phyloP scores from a whole-genome alignment of 2,888 invertebrate genomes.

The Parapristionchus giblindavisi region DNA sequence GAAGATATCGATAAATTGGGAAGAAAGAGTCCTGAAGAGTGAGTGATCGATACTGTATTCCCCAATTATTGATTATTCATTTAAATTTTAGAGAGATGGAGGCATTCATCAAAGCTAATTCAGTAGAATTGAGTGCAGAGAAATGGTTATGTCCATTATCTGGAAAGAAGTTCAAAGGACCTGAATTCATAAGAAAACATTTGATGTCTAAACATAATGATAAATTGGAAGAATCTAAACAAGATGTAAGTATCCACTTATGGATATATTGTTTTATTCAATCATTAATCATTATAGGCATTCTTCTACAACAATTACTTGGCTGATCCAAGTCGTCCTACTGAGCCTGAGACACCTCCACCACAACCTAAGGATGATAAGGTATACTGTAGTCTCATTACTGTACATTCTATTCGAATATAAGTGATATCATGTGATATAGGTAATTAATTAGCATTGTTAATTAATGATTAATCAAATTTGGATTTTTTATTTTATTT shows the following conservation, averaged over 20 bases:
- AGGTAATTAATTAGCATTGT: no score
- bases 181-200: constrained; percentile 97
- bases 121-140: constrained; percentile 94
- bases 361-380: constrained; percentile 20
- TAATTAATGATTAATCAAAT: no score
- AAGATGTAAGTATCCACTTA: constrained; percentile 77
- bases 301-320: constrained; percentile 96
- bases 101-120: constrained; percentile 93
- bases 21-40: constrained; percentile 80
- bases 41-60: constrained; percentile 53
- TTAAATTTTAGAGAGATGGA: constrained; percentile 79
- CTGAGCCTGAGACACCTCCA: constrained; percentile 80
- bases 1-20: constrained; percentile 86
- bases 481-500: no score
- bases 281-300: constrained; percentile 72
- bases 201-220: constrained; percentile 96
- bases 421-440: no score
- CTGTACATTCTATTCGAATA: no score
- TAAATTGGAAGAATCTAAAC: constrained; percentile 94
- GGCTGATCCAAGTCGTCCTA: constrained; percentile 91
- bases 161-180: constrained; percentile 98
- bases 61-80: neutral
- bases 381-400: no score
- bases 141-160: constrained; percentile 98
- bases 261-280: constrained; percentile 10